Base-by-base conservation (phyloP, 2,113 vertebrate genomes). In the Pedetes capensis region DNA sequence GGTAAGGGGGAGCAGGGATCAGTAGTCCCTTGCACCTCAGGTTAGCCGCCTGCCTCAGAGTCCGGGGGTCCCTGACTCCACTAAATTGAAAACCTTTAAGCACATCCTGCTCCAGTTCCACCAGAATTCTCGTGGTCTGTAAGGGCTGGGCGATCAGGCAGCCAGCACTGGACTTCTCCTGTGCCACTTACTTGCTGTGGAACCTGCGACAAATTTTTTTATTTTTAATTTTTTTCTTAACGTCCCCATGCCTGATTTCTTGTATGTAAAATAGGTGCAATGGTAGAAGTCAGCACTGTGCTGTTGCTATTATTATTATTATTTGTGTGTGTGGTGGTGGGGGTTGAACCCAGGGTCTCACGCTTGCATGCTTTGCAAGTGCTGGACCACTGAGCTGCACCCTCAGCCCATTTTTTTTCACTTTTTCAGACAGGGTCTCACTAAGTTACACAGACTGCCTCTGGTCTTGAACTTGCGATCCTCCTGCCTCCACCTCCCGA, bases 31-130 rank as follows among this genome's bases (percentile, higher is more conserved):
- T 14, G 68, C 34, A 7, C 10, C 82, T 7, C 18, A 37, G 18
- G 66, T 25, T 27, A 23, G 80, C 25, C 0, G 6, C 47, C 51
- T 29, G 27, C 53, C 44, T 63, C 34, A 3, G 1, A 0, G 16
- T 66, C 49, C n/a, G 14, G 39, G n/a, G 10, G 11, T 29, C 55
- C 51, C n/a, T 4, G 0, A 1, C 20, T 16, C 8, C 0, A 0
- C 55, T 14, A 39, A 8, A 18, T 55, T 82, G 42, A 18, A 34
- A 12, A 16, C 37, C 51, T 66, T 27, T 18, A 61, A 64, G 22
- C 27, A 14, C 17, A 47, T 39, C 37, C 57, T 66, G 32, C 61
- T 51, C 64, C 34, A 9, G 7, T 53, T 66, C 22, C 37, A 72
- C 39, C n/a, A 18, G 53, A 42, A 71, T 20, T 66, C 49, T 32